Base-by-base conservation (phyloP, 2,888 invertebrate species). In the Abscondita cerata region DNA sequence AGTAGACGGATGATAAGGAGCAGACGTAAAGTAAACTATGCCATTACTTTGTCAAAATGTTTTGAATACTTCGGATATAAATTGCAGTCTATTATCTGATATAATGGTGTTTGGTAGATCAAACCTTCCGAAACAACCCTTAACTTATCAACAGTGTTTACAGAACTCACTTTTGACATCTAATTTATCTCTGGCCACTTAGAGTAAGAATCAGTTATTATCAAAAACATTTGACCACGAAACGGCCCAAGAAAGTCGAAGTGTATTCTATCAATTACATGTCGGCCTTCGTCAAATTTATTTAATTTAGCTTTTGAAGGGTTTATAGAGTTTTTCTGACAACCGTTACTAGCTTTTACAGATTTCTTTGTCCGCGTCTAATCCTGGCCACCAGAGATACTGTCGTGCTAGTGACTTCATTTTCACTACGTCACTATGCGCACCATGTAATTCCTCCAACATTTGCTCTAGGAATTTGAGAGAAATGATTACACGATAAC, bases 181-280 rank as follows among this genome's bases (percentile, higher is more conserved):
- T 1, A 76, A 72, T n/a, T n/a, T n/a, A n/a, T n/a, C n/a, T n/a
- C n/a, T n/a, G n/a, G n/a, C 79, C 79, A 82, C 60, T 81, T 82
- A 0, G 78, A 78, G 62, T 72, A 73, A 9, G 78, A 70, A 64
- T 81, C 81, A 1, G 78, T 74, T 6, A 80, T 65, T n/a, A 81
- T 65, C 2, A 80, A 57, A 72, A 11, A 34, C 36, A 19, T 73
- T 12, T 59, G 60, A 2, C 70, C 72, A 4, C 71, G 34, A 40
- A 77, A 59, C 34, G 78, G 80, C 6, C 80, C 81, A 5, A 80
- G 78, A 70, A 77, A 81, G 66, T 82, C 81, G 12, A 79, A 69
- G 68, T 82, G 81, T 2, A 81, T 65, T 13, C 81, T 68, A 52
- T 77, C 69, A 75, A 77, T 78, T 5, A 74, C 72, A 52, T 68